Conservation (phyloP, 2,113 vertebrate genomes). For the Eurystomus gularis region DNA sequence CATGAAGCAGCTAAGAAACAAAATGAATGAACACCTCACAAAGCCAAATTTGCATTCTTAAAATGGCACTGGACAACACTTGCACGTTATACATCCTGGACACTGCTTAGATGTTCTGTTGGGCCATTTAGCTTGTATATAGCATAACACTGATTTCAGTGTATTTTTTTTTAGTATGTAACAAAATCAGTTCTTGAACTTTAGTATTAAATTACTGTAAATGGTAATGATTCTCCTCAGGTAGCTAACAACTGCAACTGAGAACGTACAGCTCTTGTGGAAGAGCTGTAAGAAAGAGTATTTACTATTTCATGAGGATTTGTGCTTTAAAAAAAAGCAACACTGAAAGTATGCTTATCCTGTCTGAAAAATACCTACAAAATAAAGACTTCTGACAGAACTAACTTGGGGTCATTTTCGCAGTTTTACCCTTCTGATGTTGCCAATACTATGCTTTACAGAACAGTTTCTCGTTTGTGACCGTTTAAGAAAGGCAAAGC, state of each 20-base stretch:
- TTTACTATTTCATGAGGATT: background rate
- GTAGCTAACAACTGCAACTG: background rate
- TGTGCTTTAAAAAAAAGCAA: background rate
- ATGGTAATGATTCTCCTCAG: background rate
- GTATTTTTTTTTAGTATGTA: background rate
- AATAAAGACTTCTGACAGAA: background rate
- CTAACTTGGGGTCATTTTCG: background rate
- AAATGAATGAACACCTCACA: background rate
- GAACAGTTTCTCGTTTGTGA: background rate
- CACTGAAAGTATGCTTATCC: background rate
- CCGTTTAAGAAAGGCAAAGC: background rate
- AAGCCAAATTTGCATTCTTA: background rate
- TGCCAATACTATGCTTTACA: background rate
- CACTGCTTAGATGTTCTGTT: background rate
- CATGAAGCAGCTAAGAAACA: background rate
- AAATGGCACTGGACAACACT: background rate
- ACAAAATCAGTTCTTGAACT: background rate
- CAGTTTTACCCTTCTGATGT: background rate
- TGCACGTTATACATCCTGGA: background rate
- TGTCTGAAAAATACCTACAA: background rate
- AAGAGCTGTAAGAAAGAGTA: background rate
- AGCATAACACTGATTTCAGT: background rate
- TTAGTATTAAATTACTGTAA: background rate
- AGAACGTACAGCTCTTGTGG: background rate
- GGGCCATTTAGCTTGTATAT: background rate